These are phyloP conservation scores for Podabrus alpinus DNA, from an alignment of 2,888 invertebrate genomes.

Conservation along the genomic window DNA sequence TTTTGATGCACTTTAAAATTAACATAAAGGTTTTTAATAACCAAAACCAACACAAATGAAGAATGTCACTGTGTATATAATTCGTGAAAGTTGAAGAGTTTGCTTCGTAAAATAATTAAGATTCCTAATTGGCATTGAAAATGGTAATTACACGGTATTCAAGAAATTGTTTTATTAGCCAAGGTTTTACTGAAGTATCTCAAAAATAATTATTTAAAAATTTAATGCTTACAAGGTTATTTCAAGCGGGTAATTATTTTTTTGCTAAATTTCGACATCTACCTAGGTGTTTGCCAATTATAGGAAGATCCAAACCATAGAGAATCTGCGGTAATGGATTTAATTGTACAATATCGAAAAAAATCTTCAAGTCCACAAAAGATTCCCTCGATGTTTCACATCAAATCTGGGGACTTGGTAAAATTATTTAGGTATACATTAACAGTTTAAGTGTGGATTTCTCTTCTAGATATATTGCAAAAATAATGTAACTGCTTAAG, in stretches of 20 bases:
- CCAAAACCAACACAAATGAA: neutral
- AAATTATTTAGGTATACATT: too few species aligned
- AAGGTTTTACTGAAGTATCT: neutral
- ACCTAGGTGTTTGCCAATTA: neutral
- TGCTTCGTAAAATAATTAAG: neutral
- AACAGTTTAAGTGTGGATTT: too few species aligned
- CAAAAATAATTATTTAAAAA: neutral
- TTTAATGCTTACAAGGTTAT: neutral
- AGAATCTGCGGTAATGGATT: too few species aligned
- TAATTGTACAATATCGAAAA: too few species aligned
- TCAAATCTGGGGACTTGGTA: too few species aligned
- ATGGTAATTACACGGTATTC: neutral
- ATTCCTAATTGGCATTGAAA: neutral
- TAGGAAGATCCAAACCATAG: neutral
- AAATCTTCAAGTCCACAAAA: too few species aligned
- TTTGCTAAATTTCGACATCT: neutral
- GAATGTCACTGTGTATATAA: neutral
- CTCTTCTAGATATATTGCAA: too few species aligned
- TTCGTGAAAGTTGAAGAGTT: neutral
- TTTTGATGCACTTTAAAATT: neutral
- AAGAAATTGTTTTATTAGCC: neutral
- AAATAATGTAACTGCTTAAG: too few species aligned
- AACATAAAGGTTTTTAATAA: neutral
- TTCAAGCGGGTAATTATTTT: neutral
- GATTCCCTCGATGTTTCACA: too few species aligned